Base-by-base conservation (phyloP, 2,113 vertebrate species). In the Hippocampus comes region DNA sequence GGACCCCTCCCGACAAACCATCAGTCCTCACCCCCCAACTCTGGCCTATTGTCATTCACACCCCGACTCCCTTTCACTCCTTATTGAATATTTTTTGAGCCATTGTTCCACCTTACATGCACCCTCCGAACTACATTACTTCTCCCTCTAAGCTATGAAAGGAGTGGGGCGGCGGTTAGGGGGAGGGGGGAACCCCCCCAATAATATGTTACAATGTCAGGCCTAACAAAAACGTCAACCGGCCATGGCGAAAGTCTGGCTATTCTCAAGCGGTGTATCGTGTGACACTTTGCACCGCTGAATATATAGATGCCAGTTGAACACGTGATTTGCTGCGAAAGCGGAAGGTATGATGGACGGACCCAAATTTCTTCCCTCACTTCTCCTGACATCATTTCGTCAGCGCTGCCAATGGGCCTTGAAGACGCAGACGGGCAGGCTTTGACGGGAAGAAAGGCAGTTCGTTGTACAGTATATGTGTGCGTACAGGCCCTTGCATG, bases 51-150 rank as follows among this genome's bases (percentile, higher is more conserved):
- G 88, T 92, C 86, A 88, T 89, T 89, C 84, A 75, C 75, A 73
- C 75, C 67, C 71, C 3, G 21, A 68, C 82, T 85, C 84, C 88
- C 82, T 87, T 91, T 90, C 88, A 88, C 82, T 68, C 83, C 67
- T 77, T 79, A 91, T 92, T 89, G 89, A 92, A 92, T 90, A 91
- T 91, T 93, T 92, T 92, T 78, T 71, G 79, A 78, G 68, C 89
- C 79, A 90, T 93, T 92, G 91, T 92, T 82, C 83, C 75, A 74
- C 80, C 83, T 84, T 84, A 83, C 87, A 82, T 86, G 84, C 83
- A 83, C 87, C 86, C 82, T 73, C 84, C 76, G 75, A 82, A 86
- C 87, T 89, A 88, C 89, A 80, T 87, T 88, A 88, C 77, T 88
- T 87, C 85, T 91, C 91, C 89, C 89, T 78, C 75, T 84, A 86